These are phyloP conservation scores for Athene noctua DNA, from an alignment of 2,113 vertebrate species.

Conservation along the genomic window DNA sequence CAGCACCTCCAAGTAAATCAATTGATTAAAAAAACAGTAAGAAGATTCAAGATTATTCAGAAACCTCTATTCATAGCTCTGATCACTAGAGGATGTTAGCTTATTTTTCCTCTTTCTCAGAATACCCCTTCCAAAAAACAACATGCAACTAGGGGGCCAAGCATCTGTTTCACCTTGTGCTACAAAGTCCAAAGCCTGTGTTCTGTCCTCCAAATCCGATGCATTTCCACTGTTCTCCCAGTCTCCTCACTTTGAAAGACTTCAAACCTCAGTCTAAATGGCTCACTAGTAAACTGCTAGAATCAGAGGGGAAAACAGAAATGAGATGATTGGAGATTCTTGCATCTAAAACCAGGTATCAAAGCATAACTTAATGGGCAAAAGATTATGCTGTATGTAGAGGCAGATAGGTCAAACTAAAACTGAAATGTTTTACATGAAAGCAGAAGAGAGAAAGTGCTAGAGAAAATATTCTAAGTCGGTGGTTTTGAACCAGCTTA, in stretches of 20 bases:
- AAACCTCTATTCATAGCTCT: not conserved
- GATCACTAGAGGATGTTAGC: not conserved
- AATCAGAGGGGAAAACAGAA: not conserved
- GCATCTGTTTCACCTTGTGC: not conserved
- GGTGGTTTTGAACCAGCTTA: not conserved
- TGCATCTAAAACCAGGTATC: not conserved
- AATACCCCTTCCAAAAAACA: not conserved
- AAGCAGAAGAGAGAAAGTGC: not conserved
- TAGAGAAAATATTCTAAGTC: not conserved
- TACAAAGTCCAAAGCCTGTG: not conserved
- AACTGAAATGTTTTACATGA: not conserved
- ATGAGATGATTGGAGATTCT: accelerated
- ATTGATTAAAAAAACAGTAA: not conserved
- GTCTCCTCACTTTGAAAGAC: not conserved
- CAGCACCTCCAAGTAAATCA: not conserved
- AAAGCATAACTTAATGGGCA: not conserved
- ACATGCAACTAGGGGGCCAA: accelerated
- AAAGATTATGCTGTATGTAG: not conserved
- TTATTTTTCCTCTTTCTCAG: not conserved
- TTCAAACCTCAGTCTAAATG: not conserved
- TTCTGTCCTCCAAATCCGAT: not conserved
- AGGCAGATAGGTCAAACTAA: not conserved
- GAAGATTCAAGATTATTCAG: not conserved
- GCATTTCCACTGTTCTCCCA: not conserved
- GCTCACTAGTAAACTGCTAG: not conserved